Conservation (phyloP, 2,797 vertebrate species). For the Centropyge bicolor region DNA sequence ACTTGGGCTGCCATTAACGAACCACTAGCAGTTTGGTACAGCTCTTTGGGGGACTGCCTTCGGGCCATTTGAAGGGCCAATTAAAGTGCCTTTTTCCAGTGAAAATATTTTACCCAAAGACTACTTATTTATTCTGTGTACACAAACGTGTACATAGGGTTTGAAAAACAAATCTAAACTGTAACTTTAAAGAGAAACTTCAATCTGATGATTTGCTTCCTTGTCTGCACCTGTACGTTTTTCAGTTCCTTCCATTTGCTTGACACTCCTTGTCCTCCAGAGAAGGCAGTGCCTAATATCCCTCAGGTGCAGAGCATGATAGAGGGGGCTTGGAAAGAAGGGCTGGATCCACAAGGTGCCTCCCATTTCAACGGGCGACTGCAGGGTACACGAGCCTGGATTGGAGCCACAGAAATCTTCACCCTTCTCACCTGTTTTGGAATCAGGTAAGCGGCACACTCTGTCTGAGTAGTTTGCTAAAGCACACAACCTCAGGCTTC, state of each 20-base stretch:
- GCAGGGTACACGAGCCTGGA: conserved; percentile 93
- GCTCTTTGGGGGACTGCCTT: no score
- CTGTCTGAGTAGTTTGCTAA: not conserved
- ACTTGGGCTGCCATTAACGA: no score
- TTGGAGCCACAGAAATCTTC: conserved; percentile 96
- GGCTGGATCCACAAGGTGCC: conserved; percentile 94
- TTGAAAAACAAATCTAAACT: not conserved
- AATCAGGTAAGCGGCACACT: conserved; percentile 85
- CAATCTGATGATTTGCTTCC: not conserved
- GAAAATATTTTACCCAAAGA: no score
- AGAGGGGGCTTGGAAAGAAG: conserved; percentile 93
- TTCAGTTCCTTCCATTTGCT: not conserved
- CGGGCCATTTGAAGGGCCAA: no score
- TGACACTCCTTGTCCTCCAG: conserved; percentile 34
- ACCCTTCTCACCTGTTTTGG: conserved; percentile 89
- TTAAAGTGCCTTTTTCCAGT: no score
- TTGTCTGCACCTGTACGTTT: not conserved
- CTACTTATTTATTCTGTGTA: no score
- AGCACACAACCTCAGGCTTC: not conserved
- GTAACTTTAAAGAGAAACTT: no score
- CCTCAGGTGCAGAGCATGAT: conserved; percentile 93
- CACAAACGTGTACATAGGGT: not conserved
- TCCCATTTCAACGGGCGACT: conserved; percentile 90
- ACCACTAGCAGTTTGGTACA: no score
- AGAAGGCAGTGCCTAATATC: conserved; percentile 87